These are phyloP conservation scores for Smittia aterrima DNA, from an alignment of 2,888 invertebrate species.

Conservation along the genomic window DNA sequence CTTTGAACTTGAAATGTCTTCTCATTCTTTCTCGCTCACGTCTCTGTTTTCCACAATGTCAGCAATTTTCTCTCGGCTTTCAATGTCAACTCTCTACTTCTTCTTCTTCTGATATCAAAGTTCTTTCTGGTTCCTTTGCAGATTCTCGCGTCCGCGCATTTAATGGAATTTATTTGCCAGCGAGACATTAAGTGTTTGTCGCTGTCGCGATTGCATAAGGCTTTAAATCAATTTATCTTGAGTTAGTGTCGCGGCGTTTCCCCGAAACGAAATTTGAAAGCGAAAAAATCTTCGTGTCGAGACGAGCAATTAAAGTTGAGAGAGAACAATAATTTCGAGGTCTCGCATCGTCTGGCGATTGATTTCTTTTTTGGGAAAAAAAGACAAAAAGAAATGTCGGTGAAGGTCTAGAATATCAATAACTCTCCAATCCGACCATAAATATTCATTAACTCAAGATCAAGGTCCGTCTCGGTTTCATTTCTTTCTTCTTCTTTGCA, in stretches of 20 bases:
- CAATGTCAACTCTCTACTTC: neutral
- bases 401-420: slow-evolving; percentile 25
- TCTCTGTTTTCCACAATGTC: neutral
- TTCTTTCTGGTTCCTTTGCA: neutral
- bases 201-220: slow-evolving; percentile 4
- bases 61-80: neutral
- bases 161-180: neutral
- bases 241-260: neutral
- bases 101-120: neutral
- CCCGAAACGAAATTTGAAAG: neutral
- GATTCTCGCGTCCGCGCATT: neutral
- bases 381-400: neutral
- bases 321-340: neutral
- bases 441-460: slow-evolving; percentile 18
- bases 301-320: neutral
- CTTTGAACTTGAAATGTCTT: slow-evolving; percentile 23
- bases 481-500: neutral
- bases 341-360: neutral
- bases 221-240: slow-evolving; percentile 15
- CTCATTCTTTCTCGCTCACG: neutral
- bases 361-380: neutral
- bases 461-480: slow-evolving; percentile 3
- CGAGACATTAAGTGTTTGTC: neutral
- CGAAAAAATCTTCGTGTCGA: neutral
- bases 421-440: neutral